phyloP scores from a whole-genome alignment of 2,888 invertebrate species.

The Celastrina argiolus region DNA sequence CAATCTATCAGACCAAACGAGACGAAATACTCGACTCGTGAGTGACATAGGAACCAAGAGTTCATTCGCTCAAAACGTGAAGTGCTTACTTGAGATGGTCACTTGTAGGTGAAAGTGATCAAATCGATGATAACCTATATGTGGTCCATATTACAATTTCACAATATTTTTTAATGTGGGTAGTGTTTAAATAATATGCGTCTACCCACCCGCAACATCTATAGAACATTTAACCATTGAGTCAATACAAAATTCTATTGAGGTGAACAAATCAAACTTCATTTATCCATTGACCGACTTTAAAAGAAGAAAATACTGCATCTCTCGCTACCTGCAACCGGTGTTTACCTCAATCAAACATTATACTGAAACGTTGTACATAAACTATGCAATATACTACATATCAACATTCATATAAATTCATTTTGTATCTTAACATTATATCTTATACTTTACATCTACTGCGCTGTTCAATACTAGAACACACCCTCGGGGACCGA shows the following conservation, averaged over 20 bases:
- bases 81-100: neutral
- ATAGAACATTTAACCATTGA: constrained; percentile 15
- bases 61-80: constrained; percentile 6
- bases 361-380: constrained; percentile 14
- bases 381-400: constrained; percentile 26
- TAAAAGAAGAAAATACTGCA: neutral
- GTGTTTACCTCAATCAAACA: constrained; percentile 13
- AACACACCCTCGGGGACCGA: neutral
- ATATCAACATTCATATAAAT: constrained; percentile 29
- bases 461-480: neutral
- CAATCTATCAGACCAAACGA: constrained; percentile 8
- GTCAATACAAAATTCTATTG: constrained; percentile 18
- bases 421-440: constrained; percentile 17
- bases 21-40: constrained; percentile 12
- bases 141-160: constrained; percentile 11
- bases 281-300: neutral
- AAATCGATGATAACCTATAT: constrained; percentile 1
- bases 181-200: neutral
- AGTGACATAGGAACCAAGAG: constrained; percentile 19
- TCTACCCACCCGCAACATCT: constrained; percentile 18
- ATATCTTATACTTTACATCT: constrained; percentile 16
- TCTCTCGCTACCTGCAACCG: neutral
- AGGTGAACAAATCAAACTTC: constrained; percentile 2
- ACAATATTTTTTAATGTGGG: constrained; percentile 7
- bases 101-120: too few relatives aligned